Evolutionary conservation across 2,113 vertebrate species (phyloP), one percentile per base, ranked within the genome.

Genomic region (Panthera uncia): DNA sequence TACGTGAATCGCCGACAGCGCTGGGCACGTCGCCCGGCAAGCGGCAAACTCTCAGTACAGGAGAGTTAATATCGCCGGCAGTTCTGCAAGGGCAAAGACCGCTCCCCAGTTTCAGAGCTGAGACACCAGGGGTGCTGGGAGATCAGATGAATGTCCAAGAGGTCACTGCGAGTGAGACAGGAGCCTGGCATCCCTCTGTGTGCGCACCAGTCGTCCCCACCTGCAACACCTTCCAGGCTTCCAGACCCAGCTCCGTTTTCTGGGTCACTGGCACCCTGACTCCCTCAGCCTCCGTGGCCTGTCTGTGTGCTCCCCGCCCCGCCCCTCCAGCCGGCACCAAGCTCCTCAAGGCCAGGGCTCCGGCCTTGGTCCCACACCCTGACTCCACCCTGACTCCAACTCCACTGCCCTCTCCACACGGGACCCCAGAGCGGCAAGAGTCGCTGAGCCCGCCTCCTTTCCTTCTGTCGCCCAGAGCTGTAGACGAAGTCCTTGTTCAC

Each of bases 121-220:
- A 87, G 23, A 31, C 4, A 12, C 8, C 36, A 50, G 23, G 55
- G 57, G 25, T 23, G 68, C 45, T 4, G 14, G 10, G 10, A 76
- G 29, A 13, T 5, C 16, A 18, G 36, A 27, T 9, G 36, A 38
- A 48, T 38, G 36, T n/a, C 31, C 31, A 38, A 25, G 31, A 14
- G 57, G 38, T 82, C 36, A 16, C 52, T 0, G 0, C 5, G 13
- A 4, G 3, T 27, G 29, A 76, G 50, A 61, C 13, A 0, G 1
- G 6, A 10, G 31, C 12, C 31, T 7, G 73, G 23, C 15, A 7
- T 3, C 18, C 33, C 21, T 5, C 80, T 33, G 31, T 7, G 27
- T 50, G 38, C 9, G 33, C 65, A 2, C 7, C 0, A 15, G 23
- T 38, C 50, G 16, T 63, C 73, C 29, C 36, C 29, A 31, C 63